Percentiles rank a stretch among this genome's conserved stretches.
Evolutionary conservation across 2,797 vertebrate species (phyloP).

Genomic region (Cephalopachus bancanus): DNA sequence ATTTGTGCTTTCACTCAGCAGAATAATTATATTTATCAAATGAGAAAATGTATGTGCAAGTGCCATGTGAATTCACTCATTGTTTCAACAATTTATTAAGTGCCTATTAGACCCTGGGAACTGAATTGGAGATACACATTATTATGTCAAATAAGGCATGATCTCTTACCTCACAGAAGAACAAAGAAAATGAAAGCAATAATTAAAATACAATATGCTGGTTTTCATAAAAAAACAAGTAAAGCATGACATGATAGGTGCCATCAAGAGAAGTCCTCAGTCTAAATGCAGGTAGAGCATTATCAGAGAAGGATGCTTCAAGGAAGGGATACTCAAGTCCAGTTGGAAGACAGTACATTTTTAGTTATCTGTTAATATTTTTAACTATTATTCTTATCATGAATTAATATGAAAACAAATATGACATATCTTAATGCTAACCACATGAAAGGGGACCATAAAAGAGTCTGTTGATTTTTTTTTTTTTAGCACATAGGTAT

Average conservation of each 20-base stretch:
- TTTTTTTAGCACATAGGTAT: neutral
- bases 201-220: neutral
- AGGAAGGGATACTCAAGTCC: neutral
- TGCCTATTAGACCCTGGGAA: neutral
- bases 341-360: neutral
- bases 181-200: neutral
- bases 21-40: neutral
- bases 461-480: neutral
- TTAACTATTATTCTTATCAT: neutral
- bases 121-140: neutral
- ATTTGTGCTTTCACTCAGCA: neutral
- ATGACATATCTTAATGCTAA: neutral
- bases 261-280: neutral
- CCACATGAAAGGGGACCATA: neutral
- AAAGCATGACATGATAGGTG: fast-evolving
- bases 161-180: neutral
- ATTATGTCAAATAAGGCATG: neutral
- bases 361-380: neutral
- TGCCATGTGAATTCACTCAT: neutral
- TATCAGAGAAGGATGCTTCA: neutral
- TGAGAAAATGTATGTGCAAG: slow-evolving; percentile 9
- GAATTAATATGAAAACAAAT: neutral
- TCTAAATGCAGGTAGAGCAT: fast-evolving
- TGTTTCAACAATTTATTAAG: slow-evolving; percentile 14
- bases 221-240: neutral